Evolutionary conservation across 2,797 vertebrate genomes (phyloP).

Genomic region (Tympanoctomys barrerae): DNA sequence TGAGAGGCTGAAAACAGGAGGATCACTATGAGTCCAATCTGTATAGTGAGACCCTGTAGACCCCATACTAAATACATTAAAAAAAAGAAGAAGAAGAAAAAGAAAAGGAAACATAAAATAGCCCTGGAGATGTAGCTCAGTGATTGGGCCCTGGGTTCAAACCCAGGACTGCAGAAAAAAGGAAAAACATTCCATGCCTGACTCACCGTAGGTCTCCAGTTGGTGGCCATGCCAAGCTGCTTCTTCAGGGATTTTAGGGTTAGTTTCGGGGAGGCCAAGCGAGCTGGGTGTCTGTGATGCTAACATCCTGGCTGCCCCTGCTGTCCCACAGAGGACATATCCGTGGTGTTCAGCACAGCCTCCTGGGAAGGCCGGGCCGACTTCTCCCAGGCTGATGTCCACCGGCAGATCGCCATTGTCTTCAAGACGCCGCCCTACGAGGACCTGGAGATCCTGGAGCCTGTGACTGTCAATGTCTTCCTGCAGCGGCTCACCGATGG

Average conservation of each 20-base stretch:
- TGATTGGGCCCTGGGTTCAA: background rate
- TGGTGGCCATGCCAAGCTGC: background rate
- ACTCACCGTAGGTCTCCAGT: background rate
- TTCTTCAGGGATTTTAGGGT: background rate
- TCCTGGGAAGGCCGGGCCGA: constrained; percentile 95
- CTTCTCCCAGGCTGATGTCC: constrained; percentile 96
- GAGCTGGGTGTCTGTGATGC: background rate
- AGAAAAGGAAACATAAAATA: background rate
- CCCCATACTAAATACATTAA: too few species aligned
- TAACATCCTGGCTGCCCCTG: accelerated
- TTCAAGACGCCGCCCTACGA: constrained; percentile 94
- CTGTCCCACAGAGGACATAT: constrained; percentile 92
- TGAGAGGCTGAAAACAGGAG: too few species aligned
- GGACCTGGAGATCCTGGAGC: constrained; percentile 92
- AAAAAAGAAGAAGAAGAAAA: too few species aligned
- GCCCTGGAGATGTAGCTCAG: background rate
- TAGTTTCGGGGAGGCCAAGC: background rate
- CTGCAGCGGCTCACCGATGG: constrained; percentile 94
- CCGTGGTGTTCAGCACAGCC: constrained; percentile 92
- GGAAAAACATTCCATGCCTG: background rate
- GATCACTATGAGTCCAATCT: too few species aligned
- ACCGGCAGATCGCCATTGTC: constrained; percentile 96
- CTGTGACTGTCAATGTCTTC: constrained; percentile 91
- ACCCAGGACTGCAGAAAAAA: background rate
- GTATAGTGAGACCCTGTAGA: too few species aligned